A percentile compares a stretch with the other conserved stretches of the same genome.
Conservation (phyloP, 2,797 vertebrate genomes). For the Trichosurus vulpecula region DNA sequence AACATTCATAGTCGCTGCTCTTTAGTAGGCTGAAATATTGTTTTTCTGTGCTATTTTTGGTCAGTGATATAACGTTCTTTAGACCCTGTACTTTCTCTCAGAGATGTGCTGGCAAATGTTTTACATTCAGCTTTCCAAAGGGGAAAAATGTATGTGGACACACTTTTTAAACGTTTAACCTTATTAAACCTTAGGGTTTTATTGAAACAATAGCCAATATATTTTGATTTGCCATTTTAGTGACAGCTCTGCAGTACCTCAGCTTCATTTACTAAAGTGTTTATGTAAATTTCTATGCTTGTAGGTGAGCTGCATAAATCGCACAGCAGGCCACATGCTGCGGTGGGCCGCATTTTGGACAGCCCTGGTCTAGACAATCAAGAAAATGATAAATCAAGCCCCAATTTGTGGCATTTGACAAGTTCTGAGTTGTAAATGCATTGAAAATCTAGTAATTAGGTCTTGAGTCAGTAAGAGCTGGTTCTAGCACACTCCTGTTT, state of each 20-base stretch:
- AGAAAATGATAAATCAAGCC: not conserved
- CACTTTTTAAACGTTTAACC: not conserved
- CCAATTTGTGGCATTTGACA: not conserved
- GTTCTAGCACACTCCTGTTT: not conserved
- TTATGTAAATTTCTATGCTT: no score
- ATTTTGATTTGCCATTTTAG: no score
- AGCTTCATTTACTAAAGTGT: no score
- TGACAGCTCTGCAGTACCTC: no score
- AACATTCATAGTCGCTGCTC: not conserved
- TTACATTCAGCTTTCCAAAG: not conserved
- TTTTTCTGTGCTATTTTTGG: not conserved
- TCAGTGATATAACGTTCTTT: not conserved
- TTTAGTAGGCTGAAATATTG: not conserved
- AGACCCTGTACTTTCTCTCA: not conserved
- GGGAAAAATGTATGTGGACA: not conserved
- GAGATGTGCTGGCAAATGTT: not conserved
- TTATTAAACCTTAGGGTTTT: no score
- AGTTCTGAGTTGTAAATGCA: not conserved
- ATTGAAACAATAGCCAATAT: no score
- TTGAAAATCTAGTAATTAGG: not conserved
- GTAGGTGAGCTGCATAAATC: no score
- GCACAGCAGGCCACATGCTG: no score
- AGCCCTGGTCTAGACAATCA: not conserved
- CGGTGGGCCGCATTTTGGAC: no score
- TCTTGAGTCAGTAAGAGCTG: not conserved